Conservation (phyloP, 2,888 invertebrate species). For the Alentia gelatinosa region DNA sequence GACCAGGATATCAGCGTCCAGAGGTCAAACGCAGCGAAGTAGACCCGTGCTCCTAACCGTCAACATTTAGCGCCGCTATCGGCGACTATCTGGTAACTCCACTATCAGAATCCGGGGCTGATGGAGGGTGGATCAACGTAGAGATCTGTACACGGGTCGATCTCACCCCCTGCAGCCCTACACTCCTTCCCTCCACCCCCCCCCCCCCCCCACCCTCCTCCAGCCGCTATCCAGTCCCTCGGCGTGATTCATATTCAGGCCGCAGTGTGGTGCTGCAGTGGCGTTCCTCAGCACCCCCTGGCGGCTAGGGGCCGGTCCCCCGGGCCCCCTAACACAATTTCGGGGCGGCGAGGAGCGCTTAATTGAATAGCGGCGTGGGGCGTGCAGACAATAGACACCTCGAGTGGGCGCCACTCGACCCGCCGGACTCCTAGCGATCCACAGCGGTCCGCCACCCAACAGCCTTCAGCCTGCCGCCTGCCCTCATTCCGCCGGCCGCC, state of each 20-base stretch:
- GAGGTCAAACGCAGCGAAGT: too few species aligned
- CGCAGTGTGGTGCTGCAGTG: not conserved
- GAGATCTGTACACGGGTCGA: too few species aligned
- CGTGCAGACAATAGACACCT: slow-evolving; percentile 46
- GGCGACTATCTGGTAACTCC: too few species aligned
- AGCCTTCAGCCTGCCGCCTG: not conserved
- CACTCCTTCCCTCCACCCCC: too few species aligned
- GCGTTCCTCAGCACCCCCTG: not conserved
- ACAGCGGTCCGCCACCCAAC: not conserved
- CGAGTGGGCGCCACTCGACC: slow-evolving; percentile 18
- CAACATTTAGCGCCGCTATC: too few species aligned
- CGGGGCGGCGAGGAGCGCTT: not conserved
- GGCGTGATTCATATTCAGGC: slow-evolving; percentile 28
- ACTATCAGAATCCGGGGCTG: too few species aligned
- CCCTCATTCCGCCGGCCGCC: not conserved
- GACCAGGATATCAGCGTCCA: too few species aligned
- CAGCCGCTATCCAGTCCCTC: not conserved
- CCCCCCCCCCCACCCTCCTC: not conserved
- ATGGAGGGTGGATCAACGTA: too few species aligned
- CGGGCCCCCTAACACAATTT: slow-evolving; percentile 36
- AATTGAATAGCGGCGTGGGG: slow-evolving; percentile 31
- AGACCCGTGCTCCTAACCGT: too few species aligned
- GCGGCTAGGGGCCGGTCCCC: not conserved
- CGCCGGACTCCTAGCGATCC: not conserved
- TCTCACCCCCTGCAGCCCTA: too few species aligned